Base-by-base conservation (phyloP, 1,140 invertebrate species). In the Leptinotarsa texana region DNA sequence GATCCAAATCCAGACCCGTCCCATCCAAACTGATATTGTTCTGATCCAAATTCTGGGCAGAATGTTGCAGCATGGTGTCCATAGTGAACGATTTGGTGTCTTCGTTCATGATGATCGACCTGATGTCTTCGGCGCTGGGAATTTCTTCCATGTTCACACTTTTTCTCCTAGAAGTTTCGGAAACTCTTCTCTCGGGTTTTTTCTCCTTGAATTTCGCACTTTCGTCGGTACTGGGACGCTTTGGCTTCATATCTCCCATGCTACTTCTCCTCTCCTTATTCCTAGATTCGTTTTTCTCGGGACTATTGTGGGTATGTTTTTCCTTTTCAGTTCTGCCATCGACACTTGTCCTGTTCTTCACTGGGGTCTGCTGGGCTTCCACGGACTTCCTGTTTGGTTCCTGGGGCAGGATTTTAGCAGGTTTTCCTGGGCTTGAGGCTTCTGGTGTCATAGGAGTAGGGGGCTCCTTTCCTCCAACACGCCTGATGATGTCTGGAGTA, bases 401-500 rank as follows among this genome's bases (percentile, higher is more conserved):
- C 69, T 42, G 73, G 69, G 18, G 74, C 66, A 71, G 68, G 82
- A 82, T 85, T 83, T 72, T 87, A 22, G 80, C 80, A 63, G 77
- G 78, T 72, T 81, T 81, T 24, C 51, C 77, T 63, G 78, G 78
- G 81, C 67, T 80, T 75, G 80, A 73, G 78, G 78, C 62, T 24
- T 78, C 77, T 74, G 83, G 79, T 81, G 83, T 65, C 71, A 62
- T 24, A 70, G 83, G 15, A 78, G 86, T 87, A 63, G 86, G 86
- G 11, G 79, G 33, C 71, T 82, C 81, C 78, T 87, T 92, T 81
- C 82, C 82, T 75, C 87, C 86, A 48, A 93, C 91, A 77, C 92
- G 87, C 77, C 92, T 87, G 68, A 94, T 93, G 74, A 93, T 92
- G 87, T 94, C 93, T 11, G 93, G 93, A 63, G 92, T 91, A 15